Conservation (phyloP, 2,797 vertebrate genomes). For the Vespertilio murinus region DNA sequence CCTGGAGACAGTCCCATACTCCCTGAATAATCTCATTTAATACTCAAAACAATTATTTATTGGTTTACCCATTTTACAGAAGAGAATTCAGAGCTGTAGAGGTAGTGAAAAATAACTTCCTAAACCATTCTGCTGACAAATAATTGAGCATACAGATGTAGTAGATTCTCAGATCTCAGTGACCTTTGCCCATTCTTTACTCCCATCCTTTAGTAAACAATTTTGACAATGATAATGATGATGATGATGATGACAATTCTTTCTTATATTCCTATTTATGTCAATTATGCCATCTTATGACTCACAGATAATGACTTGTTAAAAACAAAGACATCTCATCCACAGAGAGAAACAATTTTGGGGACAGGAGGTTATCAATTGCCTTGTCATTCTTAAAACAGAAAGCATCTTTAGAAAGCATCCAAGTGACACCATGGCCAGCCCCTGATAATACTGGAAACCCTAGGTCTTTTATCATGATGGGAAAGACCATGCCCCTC, state of each 20-base stretch:
- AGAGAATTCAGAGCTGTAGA: not conserved
- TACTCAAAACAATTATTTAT: not conserved
- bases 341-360: not conserved
- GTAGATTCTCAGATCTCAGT: not conserved
- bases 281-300: not conserved
- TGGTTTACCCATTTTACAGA: not conserved
- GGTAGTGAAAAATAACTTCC: not conserved
- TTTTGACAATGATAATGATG: not conserved
- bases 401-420: too few species aligned
- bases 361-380: not conserved
- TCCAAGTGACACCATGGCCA: not conserved
- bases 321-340: not conserved
- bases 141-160: not conserved
- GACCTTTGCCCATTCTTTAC: not conserved
- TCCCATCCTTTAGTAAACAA: not conserved
- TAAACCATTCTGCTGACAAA: not conserved
- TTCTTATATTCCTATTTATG: not conserved
- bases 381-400: not conserved
- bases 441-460: not conserved
- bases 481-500: not conserved
- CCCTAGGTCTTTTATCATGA: constrained; percentile 55
- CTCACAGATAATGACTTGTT: not conserved
- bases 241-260: not conserved
- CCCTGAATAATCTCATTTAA: not conserved
- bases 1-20: not conserved